These are phyloP conservation scores for Sialia sialis DNA, from an alignment of 2,113 vertebrate species.

Conservation along the genomic window DNA sequence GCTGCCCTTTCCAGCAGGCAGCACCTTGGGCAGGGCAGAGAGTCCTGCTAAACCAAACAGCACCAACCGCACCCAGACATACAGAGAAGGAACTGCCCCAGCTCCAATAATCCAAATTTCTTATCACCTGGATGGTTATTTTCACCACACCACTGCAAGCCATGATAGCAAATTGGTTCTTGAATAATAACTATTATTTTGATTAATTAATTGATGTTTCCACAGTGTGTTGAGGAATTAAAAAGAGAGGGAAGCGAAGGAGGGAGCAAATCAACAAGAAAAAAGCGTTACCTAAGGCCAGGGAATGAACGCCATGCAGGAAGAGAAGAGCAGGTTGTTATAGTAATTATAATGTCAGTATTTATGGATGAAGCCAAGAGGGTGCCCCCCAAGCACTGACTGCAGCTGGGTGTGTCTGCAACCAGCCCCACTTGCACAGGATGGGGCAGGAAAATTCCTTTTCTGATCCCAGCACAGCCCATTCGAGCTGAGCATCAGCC, in stretches of 20 bases:
- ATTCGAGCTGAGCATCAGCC: background rate
- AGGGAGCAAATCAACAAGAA: background rate
- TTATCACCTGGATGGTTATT: background rate
- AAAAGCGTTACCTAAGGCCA: background rate
- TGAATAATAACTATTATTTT: background rate
- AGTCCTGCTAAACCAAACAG: background rate
- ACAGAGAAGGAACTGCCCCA: background rate
- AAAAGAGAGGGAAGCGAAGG: background rate
- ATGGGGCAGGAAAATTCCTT: background rate
- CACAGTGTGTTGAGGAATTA: background rate
- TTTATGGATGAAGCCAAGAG: background rate
- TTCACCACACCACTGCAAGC: background rate
- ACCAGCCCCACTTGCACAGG: background rate
- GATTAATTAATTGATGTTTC: slow-evolving; percentile 14
- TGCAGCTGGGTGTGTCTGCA: background rate
- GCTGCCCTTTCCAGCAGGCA: background rate
- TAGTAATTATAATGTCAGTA: background rate
- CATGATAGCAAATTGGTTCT: background rate
- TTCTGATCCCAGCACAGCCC: background rate
- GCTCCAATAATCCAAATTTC: background rate
- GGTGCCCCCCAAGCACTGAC: background rate
- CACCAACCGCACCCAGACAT: fast-evolving
- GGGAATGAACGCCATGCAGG: background rate
- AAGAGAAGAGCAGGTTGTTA: background rate
- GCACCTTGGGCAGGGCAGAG: background rate